These are phyloP conservation scores for Megalops atlanticus DNA, from an alignment of 2,113 vertebrate genomes.

Conservation along the genomic window DNA sequence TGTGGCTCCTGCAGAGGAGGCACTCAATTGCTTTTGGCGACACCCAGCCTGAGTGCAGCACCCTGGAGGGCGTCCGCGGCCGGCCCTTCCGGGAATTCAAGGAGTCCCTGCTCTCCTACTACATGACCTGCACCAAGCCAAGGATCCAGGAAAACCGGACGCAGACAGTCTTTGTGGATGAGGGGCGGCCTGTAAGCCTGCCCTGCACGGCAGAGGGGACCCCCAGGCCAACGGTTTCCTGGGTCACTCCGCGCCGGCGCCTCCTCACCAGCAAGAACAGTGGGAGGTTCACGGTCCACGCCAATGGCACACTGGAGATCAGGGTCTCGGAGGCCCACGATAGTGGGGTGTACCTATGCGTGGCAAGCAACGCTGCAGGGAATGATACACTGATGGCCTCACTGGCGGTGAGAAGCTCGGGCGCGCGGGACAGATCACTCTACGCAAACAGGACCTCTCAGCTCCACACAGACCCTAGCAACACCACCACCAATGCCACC, in stretches of 20 bases:
- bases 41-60: conserved; percentile 87
- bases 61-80: conserved; percentile 86
- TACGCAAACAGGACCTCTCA: conserved; percentile 98
- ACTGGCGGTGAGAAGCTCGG: conserved; percentile 90
- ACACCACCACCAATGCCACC: conserved; percentile 89
- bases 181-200: conserved; percentile 87
- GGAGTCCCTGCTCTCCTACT: conserved; percentile 88
- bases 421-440: conserved; percentile 80
- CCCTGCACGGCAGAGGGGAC: conserved; percentile 90
- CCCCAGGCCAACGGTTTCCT: conserved; percentile 86
- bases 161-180: conserved; percentile 88
- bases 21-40: conserved; percentile 84
- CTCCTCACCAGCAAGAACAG: conserved; percentile 85
- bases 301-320: conserved; percentile 92
- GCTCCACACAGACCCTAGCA: conserved; percentile 91
- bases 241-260: conserved; percentile 88
- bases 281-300: conserved; percentile 84
- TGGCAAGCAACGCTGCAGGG: conserved; percentile 92
- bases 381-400: conserved; percentile 91
- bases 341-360: conserved; percentile 88
- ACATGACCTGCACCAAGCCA: conserved; percentile 96
- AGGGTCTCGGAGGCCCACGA: conserved; percentile 93
- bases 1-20: conserved; percentile 93
- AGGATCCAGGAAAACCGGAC: conserved; percentile 91
- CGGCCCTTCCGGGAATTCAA: conserved; percentile 89